Evolutionary conservation across 2,888 invertebrate species (phyloP).

Genomic region (Caradrina clavipalpis): DNA sequence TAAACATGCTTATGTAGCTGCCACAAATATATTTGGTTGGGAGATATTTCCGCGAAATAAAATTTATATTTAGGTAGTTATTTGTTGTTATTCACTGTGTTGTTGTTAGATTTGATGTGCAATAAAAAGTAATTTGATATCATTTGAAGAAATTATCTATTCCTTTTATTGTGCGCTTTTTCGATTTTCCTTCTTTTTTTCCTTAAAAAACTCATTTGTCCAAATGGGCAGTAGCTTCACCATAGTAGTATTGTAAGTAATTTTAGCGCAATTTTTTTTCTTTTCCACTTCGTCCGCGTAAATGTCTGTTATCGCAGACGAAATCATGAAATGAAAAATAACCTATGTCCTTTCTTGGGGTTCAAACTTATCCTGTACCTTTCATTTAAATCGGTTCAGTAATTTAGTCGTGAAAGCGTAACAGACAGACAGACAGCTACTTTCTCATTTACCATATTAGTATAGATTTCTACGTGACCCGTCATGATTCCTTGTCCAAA

Average conservation of each 20-base stretch:
- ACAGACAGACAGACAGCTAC: too few species aligned
- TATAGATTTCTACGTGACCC: too few species aligned
- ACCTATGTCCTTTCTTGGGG: too few species aligned
- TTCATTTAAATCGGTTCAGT: too few species aligned
- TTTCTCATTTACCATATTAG: not conserved
- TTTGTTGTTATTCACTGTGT: conserved; percentile 59
- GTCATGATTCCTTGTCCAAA: not conserved
- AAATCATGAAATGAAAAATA: too few species aligned
- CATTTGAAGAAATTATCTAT: conserved; percentile 17
- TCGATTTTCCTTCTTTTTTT: not conserved
- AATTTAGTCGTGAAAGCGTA: too few species aligned
- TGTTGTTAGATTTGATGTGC: conserved; percentile 46
- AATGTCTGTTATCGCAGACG: too few species aligned
- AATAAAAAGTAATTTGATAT: conserved; percentile 35
- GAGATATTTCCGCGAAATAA: conserved; percentile 65
- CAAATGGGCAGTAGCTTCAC: not conserved
- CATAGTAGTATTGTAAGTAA: too few species aligned
- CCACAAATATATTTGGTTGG: conserved; percentile 52
- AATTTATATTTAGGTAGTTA: conserved; percentile 66
- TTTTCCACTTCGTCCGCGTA: too few species aligned
- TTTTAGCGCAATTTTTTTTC: too few species aligned
- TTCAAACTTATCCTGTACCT: too few species aligned
- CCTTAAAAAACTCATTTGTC: not conserved
- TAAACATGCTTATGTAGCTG: conserved; percentile 66
- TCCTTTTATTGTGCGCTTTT: not conserved